Evolutionary conservation across 1,140 invertebrate genomes (phyloP).

Genomic region (Parapsyche elsis): DNA sequence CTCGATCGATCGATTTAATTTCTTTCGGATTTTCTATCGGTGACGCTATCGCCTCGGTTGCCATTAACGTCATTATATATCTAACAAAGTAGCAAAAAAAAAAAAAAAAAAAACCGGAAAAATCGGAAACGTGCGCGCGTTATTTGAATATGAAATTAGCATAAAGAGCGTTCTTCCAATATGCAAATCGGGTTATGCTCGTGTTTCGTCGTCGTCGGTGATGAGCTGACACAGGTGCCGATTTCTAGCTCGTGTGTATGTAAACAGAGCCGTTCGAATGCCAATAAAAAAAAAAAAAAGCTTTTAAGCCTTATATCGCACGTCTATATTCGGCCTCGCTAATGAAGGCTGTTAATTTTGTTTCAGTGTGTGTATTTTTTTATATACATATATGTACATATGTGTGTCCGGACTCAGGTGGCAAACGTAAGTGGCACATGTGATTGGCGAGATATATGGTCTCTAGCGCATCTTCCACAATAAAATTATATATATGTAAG

Average conservation of each 20-base stretch:
- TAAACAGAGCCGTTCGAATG: background rate
- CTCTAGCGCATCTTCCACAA: conserved; percentile 52
- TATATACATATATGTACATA: background rate
- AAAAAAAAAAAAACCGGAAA: background rate
- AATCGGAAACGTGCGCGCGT: background rate
- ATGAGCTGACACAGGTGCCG: background rate
- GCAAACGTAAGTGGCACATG: conserved; percentile 51
- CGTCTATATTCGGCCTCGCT: conserved; percentile 17
- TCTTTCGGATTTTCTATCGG: too few species aligned
- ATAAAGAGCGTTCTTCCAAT: conserved; percentile 3
- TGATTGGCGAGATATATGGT: conserved; percentile 49
- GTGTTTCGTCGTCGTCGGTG: conserved; percentile 4
- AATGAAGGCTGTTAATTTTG: conserved; percentile 29
- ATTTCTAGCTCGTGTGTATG: conserved; percentile 11
- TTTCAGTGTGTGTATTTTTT: background rate
- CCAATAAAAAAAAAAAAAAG: conserved; percentile 10
- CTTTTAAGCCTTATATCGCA: conserved; percentile 24
- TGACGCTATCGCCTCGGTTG: too few species aligned
- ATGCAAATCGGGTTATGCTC: conserved; percentile 3
- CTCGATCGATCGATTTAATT: too few species aligned
- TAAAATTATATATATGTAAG: conserved; percentile 55
- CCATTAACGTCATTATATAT: too few species aligned
- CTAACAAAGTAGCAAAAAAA: too few species aligned
- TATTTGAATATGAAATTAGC: conserved; percentile 16
- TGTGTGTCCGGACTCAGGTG: conserved; percentile 11